A percentile compares a stretch with the other conserved stretches of the same genome.
phyloP scores from a whole-genome alignment of 92 coral and sea anemone species.

The Palythoa grandis region DNA sequence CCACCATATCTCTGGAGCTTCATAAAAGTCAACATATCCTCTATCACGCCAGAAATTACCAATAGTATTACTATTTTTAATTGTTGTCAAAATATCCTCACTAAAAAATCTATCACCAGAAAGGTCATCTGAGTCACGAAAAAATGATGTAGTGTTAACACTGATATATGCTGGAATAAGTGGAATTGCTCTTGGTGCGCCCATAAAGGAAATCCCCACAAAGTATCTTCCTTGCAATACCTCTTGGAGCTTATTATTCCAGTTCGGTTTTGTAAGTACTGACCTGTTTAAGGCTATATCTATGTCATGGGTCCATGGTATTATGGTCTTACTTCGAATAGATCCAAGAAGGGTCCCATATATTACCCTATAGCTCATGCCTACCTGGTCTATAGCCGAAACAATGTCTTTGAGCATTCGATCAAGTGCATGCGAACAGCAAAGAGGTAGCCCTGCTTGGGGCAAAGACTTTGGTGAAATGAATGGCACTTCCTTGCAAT shows the following conservation, averaged over 20 bases:
- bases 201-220: slow-evolving; percentile 52
- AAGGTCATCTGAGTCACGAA: slow-evolving; percentile 63
- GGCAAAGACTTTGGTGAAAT: slow-evolving; percentile 55
- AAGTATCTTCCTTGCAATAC: slow-evolving; percentile 43
- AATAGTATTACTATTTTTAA: slow-evolving; percentile 41
- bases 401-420: slow-evolving; percentile 62
- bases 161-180: slow-evolving; percentile 59
- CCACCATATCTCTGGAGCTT: slow-evolving; percentile 40
- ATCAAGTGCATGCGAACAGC: slow-evolving; percentile 63
- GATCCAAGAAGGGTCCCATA: slow-evolving; percentile 80
- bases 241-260: slow-evolving; percentile 38
- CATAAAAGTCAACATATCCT: slow-evolving; percentile 64
- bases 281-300: slow-evolving; percentile 56
- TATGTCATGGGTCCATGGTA: slow-evolving; percentile 75
- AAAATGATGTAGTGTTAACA: slow-evolving; percentile 56
- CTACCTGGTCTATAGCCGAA: slow-evolving; percentile 51
- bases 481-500: slow-evolving; percentile 71
- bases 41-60: slow-evolving; percentile 51
- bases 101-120: slow-evolving; percentile 69
- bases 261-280: slow-evolving; percentile 11
- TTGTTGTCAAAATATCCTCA: slow-evolving; percentile 36
- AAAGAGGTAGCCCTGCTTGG: slow-evolving; percentile 61
- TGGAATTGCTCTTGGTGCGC: slow-evolving; percentile 46
- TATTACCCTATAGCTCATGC: slow-evolving; percentile 56
- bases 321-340: slow-evolving; percentile 68